Evolutionary conservation across 2,888 invertebrate genomes (phyloP).

Genomic region (Apamea epomidion): DNA sequence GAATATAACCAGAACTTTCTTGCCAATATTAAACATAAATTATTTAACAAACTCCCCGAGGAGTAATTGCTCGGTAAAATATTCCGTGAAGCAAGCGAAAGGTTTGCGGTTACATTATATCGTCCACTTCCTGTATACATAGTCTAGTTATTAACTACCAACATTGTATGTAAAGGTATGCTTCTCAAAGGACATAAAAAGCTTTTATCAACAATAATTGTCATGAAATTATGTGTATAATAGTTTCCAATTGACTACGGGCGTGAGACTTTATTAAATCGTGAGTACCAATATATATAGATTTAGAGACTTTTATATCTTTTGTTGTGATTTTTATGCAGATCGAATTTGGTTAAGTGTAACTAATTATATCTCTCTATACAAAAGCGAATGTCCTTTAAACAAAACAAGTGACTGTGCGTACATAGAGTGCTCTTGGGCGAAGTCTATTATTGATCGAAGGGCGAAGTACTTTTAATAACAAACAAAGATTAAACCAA

Average conservation of each 20-base stretch:
- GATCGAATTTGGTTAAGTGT: not conserved
- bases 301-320: not conserved
- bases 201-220: constrained; percentile 8
- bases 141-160: constrained; percentile 51
- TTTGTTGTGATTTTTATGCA: not conserved
- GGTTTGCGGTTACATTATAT: constrained; percentile 63
- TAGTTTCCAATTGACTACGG: not conserved
- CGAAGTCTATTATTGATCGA: not conserved
- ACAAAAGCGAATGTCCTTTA: constrained; percentile 8
- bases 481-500: not conserved
- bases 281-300: not conserved
- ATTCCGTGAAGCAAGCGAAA: constrained; percentile 65
- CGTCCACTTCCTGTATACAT: constrained; percentile 69
- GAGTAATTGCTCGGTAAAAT: constrained; percentile 61
- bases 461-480: not conserved
- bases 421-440: not conserved
- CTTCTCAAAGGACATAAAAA: constrained; percentile 6
- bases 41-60: constrained; percentile 55
- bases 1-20: constrained; percentile 32
- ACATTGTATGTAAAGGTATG: constrained; percentile 14
- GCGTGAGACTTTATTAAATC: constrained; percentile 1
- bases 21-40: constrained; percentile 34
- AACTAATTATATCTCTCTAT: not conserved
- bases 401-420: constrained; percentile 8
- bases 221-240: constrained; percentile 7